These are phyloP conservation scores for Tubulanus polymorphus DNA, from an alignment of 2,888 invertebrate species.

Conservation along the genomic window DNA sequence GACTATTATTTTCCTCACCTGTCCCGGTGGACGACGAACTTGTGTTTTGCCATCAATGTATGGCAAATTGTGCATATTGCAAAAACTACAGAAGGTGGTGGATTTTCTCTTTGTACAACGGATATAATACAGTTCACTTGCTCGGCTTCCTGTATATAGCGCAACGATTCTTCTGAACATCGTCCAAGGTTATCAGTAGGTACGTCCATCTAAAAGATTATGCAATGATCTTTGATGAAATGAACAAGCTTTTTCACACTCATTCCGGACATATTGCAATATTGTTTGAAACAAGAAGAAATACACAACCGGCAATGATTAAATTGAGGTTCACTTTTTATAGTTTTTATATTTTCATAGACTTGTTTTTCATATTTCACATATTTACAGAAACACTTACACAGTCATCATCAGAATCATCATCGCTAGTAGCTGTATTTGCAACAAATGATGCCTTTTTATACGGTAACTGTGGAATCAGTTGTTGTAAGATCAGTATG, in stretches of 20 bases:
- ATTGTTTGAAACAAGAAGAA: slow-evolving; percentile 1
- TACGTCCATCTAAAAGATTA: too few relatives aligned
- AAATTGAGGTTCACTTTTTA: too few relatives aligned
- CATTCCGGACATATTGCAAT: too few relatives aligned
- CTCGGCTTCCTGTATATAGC: slow-evolving; percentile 65
- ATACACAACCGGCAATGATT: too few relatives aligned
- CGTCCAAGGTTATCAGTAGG: too few relatives aligned
- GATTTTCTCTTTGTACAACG: slow-evolving; percentile 49
- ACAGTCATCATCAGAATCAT: slow-evolving; percentile 55
- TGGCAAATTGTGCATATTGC: slow-evolving; percentile 76
- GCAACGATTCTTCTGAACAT: slow-evolving; percentile 63
- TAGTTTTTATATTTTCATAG: too few relatives aligned
- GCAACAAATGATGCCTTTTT: too few relatives aligned
- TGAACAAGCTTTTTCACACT: too few relatives aligned
- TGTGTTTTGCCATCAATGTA: slow-evolving; percentile 75
- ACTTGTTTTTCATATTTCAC: neutral
- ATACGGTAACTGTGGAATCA: slow-evolving; percentile 57
- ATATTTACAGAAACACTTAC: slow-evolving; percentile 23
- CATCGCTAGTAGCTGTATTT: too few relatives aligned
- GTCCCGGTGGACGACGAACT: slow-evolving; percentile 77
- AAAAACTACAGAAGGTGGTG: slow-evolving; percentile 61
- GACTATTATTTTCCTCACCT: slow-evolving; percentile 60
- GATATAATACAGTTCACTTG: slow-evolving; percentile 60
- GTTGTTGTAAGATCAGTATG: slow-evolving; percentile 60
- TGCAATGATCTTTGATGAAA: too few relatives aligned